phyloP scores from a whole-genome alignment of 1,140 invertebrate genomes.

The Trypoxylus dichotomus region DNA sequence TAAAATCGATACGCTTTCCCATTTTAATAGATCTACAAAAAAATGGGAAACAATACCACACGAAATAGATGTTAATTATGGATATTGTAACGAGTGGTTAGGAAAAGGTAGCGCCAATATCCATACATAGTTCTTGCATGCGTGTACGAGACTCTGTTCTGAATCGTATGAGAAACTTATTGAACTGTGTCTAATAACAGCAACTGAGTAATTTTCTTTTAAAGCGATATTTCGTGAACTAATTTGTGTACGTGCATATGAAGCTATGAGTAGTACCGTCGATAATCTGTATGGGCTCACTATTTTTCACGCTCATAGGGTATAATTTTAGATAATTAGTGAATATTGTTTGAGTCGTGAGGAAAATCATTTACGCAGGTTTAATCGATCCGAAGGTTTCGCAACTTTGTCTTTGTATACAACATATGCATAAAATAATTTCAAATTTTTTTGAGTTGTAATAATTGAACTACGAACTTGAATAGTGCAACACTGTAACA shows the following conservation, averaged over 20 bases:
- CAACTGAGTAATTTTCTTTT: background rate
- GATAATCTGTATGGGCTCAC: too few species aligned
- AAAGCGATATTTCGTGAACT: background rate
- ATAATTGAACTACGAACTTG: too few species aligned
- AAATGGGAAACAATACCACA: background rate
- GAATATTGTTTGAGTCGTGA: too few species aligned
- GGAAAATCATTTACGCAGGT: too few species aligned
- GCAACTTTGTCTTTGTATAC: too few species aligned
- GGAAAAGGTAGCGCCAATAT: background rate
- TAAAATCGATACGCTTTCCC: conserved; percentile 22
- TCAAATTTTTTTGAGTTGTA: too few species aligned
- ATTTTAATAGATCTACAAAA: background rate
- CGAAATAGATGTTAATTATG: conserved; percentile 10
- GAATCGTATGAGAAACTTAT: background rate
- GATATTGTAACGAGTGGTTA: background rate
- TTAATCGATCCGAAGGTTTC: too few species aligned
- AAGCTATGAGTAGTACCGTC: too few species aligned
- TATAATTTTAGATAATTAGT: too few species aligned
- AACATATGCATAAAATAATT: too few species aligned
- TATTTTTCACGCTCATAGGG: too few species aligned
- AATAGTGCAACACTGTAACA: too few species aligned
- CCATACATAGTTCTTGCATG: background rate
- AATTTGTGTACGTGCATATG: background rate
- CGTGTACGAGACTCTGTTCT: background rate
- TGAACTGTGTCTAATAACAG: background rate